Percentiles rank a stretch among this genome's conserved stretches.
These are phyloP conservation scores for Malthinus flaveolus DNA, from an alignment of 2,888 invertebrate species.

Conservation along the genomic window DNA sequence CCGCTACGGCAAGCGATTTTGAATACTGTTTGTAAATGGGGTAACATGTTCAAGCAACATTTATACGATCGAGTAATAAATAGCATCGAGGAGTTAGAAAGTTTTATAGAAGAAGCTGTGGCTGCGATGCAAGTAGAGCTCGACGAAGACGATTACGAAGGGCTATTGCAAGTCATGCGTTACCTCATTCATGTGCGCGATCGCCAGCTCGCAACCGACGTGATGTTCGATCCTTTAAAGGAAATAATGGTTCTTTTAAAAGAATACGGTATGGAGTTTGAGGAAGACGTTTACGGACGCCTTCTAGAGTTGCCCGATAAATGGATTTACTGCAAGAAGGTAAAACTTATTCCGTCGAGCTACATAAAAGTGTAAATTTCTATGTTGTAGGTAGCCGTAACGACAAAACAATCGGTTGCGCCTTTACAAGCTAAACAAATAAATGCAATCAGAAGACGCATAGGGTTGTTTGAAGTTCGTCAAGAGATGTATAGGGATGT, in stretches of 20 bases:
- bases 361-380: slow-evolving; percentile 4
- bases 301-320: slow-evolving; percentile 81
- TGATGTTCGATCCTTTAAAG: slow-evolving; percentile 87
- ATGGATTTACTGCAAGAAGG: slow-evolving; percentile 85
- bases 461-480: slow-evolving; percentile 77
- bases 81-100: slow-evolving; percentile 75
- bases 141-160: slow-evolving; percentile 84
- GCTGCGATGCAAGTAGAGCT: slow-evolving; percentile 72
- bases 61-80: slow-evolving; percentile 78
- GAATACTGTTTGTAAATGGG: slow-evolving; percentile 85
- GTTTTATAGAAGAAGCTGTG: slow-evolving; percentile 77
- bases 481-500: slow-evolving; percentile 76
- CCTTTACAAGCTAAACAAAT: slow-evolving; percentile 90
- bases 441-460: slow-evolving; percentile 80
- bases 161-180: slow-evolving; percentile 80
- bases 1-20: slow-evolving; percentile 82
- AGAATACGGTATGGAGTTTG: slow-evolving; percentile 84
- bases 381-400: slow-evolving; percentile 62
- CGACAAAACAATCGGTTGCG: slow-evolving; percentile 82
- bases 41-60: slow-evolving; percentile 83
- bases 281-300: slow-evolving; percentile 75
- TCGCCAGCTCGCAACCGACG: slow-evolving; percentile 75
- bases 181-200: slow-evolving; percentile 80
- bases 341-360: slow-evolving; percentile 29
- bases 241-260: slow-evolving; percentile 84